phyloP scores from a whole-genome alignment of 92 coral and sea anemone genomes.

The Paragorgia papillata region DNA sequence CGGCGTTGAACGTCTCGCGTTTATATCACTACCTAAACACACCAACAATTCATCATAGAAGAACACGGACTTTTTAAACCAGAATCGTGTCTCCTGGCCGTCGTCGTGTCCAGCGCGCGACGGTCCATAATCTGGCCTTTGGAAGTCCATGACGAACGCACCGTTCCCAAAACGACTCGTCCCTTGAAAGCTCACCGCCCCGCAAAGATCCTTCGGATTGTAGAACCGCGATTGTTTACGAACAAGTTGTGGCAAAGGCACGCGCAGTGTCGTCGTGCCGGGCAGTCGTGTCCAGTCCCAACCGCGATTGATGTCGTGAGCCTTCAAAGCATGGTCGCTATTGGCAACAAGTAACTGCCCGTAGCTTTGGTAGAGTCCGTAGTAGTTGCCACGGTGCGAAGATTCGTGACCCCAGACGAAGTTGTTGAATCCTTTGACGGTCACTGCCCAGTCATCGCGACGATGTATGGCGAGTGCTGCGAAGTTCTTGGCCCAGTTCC shows the following conservation, averaged over 20 bases:
- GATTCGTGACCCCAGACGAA: slow-evolving; percentile 70
- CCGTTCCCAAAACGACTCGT: slow-evolving; percentile 54
- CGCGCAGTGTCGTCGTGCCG: slow-evolving; percentile 70
- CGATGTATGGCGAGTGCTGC: slow-evolving; percentile 78
- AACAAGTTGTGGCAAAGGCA: slow-evolving; percentile 29
- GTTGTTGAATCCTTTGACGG: slow-evolving; percentile 71
- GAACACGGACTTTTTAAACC: slow-evolving; percentile 76
- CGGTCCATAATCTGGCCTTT: slow-evolving; percentile 50
- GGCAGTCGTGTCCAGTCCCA: slow-evolving; percentile 89
- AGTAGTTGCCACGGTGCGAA: slow-evolving; percentile 45
- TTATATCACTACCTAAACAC: slow-evolving; percentile 65
- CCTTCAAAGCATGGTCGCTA: slow-evolving; percentile 50
- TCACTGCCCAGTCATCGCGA: slow-evolving; percentile 70
- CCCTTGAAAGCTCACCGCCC: slow-evolving; percentile 71
- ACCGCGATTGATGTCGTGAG: slow-evolving; percentile 63
- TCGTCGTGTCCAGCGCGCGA: slow-evolving; percentile 11
- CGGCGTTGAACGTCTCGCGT: background rate
- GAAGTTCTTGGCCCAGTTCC: slow-evolving; percentile 81
- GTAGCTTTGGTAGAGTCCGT: slow-evolving; percentile 69
- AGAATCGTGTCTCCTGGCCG: slow-evolving; percentile 5
- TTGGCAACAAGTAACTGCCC: slow-evolving; percentile 71
- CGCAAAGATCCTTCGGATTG: slow-evolving; percentile 57
- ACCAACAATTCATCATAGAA: slow-evolving; percentile 68
- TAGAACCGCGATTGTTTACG: slow-evolving; percentile 43
- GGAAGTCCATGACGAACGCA: slow-evolving; percentile 69